phyloP scores from a whole-genome alignment of 2,888 invertebrate species.

The Tortricodes alternella region DNA sequence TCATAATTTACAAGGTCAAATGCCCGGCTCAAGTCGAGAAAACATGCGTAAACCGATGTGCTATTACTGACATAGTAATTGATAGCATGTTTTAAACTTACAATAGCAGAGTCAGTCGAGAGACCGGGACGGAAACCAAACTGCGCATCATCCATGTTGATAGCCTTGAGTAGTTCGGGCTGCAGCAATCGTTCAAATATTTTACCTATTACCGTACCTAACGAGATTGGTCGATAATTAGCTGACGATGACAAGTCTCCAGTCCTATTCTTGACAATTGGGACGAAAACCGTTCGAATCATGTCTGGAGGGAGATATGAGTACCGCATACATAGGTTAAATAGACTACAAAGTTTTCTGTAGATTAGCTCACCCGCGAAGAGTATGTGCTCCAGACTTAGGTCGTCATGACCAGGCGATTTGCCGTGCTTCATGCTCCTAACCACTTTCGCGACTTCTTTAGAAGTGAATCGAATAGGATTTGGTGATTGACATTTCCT shows the following conservation, averaged over 20 bases:
- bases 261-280: slow-evolving; percentile 18
- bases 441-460: not conserved
- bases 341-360: not conserved
- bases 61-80: not conserved
- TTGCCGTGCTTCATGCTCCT: not conserved
- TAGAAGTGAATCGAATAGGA: not conserved
- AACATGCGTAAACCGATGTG: slow-evolving; percentile 27
- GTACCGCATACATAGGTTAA: not conserved
- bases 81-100: slow-evolving; percentile 11
- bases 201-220: slow-evolving; percentile 19
- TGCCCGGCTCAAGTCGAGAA: slow-evolving; percentile 33
- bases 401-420: slow-evolving; percentile 4
- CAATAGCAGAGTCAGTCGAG: slow-evolving; percentile 23
- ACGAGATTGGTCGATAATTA: slow-evolving; percentile 24
- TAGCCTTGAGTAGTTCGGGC: not conserved
- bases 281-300: slow-evolving; percentile 18
- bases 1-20: slow-evolving; percentile 36
- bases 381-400: not conserved
- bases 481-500: not conserved
- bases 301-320: slow-evolving; percentile 2
- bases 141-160: slow-evolving; percentile 19
- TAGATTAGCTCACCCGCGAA: not conserved
- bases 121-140: slow-evolving; percentile 27
- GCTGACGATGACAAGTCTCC: not conserved
- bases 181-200: slow-evolving; percentile 26